Evolutionary conservation across 2,888 invertebrate species (phyloP).

Genomic region (Lutraria lutraria): DNA sequence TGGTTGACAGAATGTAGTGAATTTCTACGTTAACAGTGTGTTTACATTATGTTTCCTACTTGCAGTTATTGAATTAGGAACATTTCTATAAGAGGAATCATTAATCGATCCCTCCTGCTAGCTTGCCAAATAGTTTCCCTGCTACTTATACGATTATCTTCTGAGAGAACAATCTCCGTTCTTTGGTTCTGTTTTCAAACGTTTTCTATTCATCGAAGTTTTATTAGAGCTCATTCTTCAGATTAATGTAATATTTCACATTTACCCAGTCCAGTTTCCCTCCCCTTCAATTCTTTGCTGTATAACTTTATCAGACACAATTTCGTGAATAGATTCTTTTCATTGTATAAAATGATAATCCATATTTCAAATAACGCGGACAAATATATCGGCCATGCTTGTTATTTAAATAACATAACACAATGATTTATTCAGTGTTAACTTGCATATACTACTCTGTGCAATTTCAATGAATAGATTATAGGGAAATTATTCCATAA

Average conservation of each 20-base stretch:
- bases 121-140: constrained; percentile 4
- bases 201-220: neutral
- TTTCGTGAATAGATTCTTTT: constrained; percentile 9
- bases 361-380: constrained; percentile 1
- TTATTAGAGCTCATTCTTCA: neutral
- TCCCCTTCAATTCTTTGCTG: neutral
- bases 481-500: constrained; percentile 43
- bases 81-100: constrained; percentile 6
- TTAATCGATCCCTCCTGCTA: constrained; percentile 11
- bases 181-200: neutral
- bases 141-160: constrained; percentile 24
- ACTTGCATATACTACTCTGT: constrained; percentile 28
- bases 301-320: neutral
- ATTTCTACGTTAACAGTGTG: neutral
- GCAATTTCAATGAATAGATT: constrained; percentile 17
- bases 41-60: constrained; percentile 20
- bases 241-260: constrained; percentile 14
- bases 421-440: constrained; percentile 31
- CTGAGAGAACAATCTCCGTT: neutral
- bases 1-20: neutral
- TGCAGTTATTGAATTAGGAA: constrained; percentile 27
- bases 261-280: constrained; percentile 1
- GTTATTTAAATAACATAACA: constrained; percentile 27
- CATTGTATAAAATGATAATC: constrained; percentile 14
- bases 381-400: constrained; percentile 22